Percentiles rank a stretch among this genome's conserved stretches.
Evolutionary conservation across 2,888 invertebrate genomes (phyloP).

Genomic region (Chaetoderma sp.): DNA sequence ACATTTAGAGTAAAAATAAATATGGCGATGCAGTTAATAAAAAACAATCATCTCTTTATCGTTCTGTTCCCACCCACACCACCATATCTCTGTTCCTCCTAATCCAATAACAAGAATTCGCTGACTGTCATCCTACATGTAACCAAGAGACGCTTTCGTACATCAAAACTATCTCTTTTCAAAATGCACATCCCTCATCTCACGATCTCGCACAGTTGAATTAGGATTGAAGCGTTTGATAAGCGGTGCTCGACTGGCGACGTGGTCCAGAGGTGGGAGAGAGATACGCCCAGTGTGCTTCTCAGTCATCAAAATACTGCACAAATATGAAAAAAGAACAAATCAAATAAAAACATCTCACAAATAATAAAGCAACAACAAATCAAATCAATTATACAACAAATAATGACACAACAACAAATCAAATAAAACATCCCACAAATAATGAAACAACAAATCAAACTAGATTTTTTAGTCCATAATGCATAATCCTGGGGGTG

Average conservation of each 20-base stretch:
- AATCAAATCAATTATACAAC: constrained; percentile 2
- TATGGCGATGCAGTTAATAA: too few relatives aligned
- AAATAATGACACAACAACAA: not conserved
- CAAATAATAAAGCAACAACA: not conserved
- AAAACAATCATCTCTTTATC: not conserved
- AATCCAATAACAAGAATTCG: not conserved
- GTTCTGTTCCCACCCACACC: not conserved
- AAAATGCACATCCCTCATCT: constrained; percentile 62
- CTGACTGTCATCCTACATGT: not conserved
- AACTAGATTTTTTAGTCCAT: too few relatives aligned
- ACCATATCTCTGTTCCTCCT: not conserved
- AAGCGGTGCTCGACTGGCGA: constrained; percentile 48
- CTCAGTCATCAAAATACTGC: constrained; percentile 60
- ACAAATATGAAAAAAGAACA: constrained; percentile 17
- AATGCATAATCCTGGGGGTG: too few relatives aligned
- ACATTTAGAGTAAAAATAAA: too few relatives aligned
- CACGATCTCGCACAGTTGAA: constrained; percentile 54
- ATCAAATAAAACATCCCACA: too few relatives aligned
- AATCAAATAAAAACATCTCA: not conserved
- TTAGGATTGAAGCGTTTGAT: constrained; percentile 39
- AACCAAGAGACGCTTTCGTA: too few relatives aligned
- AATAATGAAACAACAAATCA: too few relatives aligned
- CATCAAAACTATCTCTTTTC: constrained; percentile 53
- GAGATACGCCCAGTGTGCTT: constrained; percentile 59
- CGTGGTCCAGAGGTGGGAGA: constrained; percentile 50